These are phyloP conservation scores for Perccottus glenii DNA, from an alignment of 2,113 vertebrate species.

Conservation along the genomic window DNA sequence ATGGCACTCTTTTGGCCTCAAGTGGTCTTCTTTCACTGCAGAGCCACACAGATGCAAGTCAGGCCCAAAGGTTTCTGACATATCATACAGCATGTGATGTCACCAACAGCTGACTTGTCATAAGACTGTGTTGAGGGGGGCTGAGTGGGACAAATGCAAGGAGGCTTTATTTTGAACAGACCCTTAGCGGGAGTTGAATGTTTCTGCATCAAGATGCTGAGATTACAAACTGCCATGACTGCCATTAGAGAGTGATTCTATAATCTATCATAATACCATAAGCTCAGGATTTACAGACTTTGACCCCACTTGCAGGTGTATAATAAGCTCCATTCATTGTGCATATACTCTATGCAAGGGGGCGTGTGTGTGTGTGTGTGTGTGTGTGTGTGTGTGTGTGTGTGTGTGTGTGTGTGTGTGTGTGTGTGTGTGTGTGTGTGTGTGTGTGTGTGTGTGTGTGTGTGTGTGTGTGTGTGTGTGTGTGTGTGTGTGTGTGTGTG, in stretches of 20 bases:
- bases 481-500: slow-evolving; percentile 10
- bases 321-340: slow-evolving; percentile 92
- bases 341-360: slow-evolving; percentile 80
- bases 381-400: slow-evolving; percentile 4
- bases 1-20: slow-evolving; percentile 55
- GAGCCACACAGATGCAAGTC: slow-evolving; percentile 80
- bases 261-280: slow-evolving; percentile 96
- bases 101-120: slow-evolving; percentile 92
- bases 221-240: slow-evolving; percentile 87
- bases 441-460: slow-evolving; percentile 12
- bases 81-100: slow-evolving; percentile 84
- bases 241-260: slow-evolving; percentile 92
- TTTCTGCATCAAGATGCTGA: slow-evolving; percentile 63
- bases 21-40: slow-evolving; percentile 65
- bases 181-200: slow-evolving; percentile 66
- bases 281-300: slow-evolving; percentile 92
- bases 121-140: slow-evolving; percentile 77
- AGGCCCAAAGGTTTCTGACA: slow-evolving; percentile 83
- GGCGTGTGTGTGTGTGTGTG: slow-evolving; percentile 40
- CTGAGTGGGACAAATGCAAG: slow-evolving; percentile 57
- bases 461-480: slow-evolving; percentile 48
- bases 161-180: slow-evolving; percentile 72
- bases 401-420: slow-evolving; percentile 50
- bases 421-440: slow-evolving; percentile 35
- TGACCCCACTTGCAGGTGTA: slow-evolving; percentile 90